Evolutionary conservation across 2,888 invertebrate species (phyloP), one percentile per base, ranked within the genome.

Genomic region (Taenaris catops): DNA sequence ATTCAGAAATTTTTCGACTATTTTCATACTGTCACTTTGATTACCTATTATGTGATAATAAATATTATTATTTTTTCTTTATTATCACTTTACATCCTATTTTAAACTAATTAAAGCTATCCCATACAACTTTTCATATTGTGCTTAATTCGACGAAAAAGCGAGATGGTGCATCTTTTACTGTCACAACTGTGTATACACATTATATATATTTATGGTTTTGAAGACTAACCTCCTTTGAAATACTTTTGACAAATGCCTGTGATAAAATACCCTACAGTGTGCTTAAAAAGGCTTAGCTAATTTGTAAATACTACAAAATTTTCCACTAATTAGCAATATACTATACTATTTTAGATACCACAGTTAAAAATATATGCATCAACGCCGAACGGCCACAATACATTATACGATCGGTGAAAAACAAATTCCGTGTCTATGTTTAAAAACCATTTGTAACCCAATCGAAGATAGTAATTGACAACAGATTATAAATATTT

Each of bases 71-170:
- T 53, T 47, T 41, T 61, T 62, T 62, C 61, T 47, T 40, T 29
- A 24, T 25, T 38, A 42, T 38, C 26, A 43, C 58, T 66, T 69
- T 62, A 75, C 61, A 67, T 41, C 55, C 70, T 65, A 69, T 46
- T 48, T 62, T 71, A 51, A 53, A 63, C 81, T 86, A 84, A 73
- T 86, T 86, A 86, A 86, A 86, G 84, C 86, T 86, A 83, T 84
- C 83, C 84, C 86, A 83, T 83, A 79, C 73, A 79, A 81, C 72
- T 72, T 80, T 55, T 75, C 61, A 64, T 64, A 64, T 75, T 60
- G 80, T 83, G 81, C 78, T 71, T 58, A 62, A 55, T 66, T 66
- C 53, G 61, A 66, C 47, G 47, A 63, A 55, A 67, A 74, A 73
- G 72, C 72, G 53, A 60, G 58, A 26, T 36, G 32, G 46, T 38